These are phyloP conservation scores for Neosilurus hyrtlii DNA, from an alignment of 2,797 vertebrate species.

Conservation along the genomic window DNA sequence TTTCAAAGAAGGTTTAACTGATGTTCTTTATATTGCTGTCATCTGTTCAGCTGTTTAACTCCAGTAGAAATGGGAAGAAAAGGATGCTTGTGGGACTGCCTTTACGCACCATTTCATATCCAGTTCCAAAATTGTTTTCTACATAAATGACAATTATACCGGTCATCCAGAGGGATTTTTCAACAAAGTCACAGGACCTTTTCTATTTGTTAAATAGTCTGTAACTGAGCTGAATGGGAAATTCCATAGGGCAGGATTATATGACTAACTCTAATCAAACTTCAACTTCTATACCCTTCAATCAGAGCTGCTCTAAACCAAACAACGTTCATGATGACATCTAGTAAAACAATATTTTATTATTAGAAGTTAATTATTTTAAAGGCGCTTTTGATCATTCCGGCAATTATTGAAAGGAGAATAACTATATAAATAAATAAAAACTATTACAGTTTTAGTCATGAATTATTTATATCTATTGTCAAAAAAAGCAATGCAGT, in stretches of 20 bases:
- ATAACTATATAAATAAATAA: too few species aligned
- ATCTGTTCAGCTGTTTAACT: slow-evolving; percentile 47
- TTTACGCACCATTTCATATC: background rate
- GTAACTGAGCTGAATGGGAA: background rate
- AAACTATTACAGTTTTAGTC: background rate
- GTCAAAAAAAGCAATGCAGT: background rate
- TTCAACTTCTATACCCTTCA: background rate
- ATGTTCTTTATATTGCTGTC: slow-evolving; percentile 15
- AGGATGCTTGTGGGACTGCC: background rate
- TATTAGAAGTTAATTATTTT: background rate
- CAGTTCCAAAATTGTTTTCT: background rate
- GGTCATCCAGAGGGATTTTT: background rate
- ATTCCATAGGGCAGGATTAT: background rate
- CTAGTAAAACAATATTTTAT: background rate
- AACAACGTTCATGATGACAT: background rate
- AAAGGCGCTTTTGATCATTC: background rate
- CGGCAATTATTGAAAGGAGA: background rate
- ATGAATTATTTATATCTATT: background rate
- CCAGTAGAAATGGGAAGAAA: background rate
- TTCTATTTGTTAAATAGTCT: background rate
- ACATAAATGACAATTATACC: background rate
- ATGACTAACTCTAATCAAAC: background rate
- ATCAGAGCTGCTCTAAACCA: background rate
- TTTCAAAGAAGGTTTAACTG: background rate
- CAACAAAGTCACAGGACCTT: background rate